Evolutionary conservation across 2,113 vertebrate species (phyloP).

Genomic region (Hepsetus odoe): DNA sequence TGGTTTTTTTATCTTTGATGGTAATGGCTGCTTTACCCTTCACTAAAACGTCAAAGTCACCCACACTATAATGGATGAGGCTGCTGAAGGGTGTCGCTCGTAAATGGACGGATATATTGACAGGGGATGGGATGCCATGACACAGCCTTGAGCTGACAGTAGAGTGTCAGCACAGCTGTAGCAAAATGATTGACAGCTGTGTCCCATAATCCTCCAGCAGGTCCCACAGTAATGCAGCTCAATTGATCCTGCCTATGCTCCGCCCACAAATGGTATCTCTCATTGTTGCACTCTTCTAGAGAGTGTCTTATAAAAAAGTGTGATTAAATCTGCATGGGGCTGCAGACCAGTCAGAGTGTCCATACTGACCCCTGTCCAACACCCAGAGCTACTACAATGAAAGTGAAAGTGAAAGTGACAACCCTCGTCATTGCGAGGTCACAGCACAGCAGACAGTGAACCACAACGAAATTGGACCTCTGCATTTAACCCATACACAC

Average conservation of each 20-base stretch:
- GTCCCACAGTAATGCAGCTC: background rate
- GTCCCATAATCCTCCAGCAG: slow-evolving; percentile 25
- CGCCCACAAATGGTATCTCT: background rate
- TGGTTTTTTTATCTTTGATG: slow-evolving; percentile 10
- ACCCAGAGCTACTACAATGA: no score
- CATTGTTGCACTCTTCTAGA: no score
- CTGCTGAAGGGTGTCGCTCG: slow-evolving; percentile 8
- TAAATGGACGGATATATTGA: slow-evolving; percentile 13
- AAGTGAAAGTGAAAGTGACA: no score
- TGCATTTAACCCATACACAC: no score
- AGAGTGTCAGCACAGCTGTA: background rate
- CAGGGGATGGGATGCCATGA: background rate
- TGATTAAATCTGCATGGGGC: no score
- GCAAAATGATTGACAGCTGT: slow-evolving; percentile 8
- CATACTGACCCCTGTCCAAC: no score
- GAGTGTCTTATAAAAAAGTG: no score
- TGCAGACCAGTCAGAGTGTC: no score
- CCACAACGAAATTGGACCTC: no score
- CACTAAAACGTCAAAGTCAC: slow-evolving; percentile 12
- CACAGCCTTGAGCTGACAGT: background rate
- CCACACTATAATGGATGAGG: background rate
- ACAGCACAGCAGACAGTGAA: no score
- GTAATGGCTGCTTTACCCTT: slow-evolving; percentile 31
- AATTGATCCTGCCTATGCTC: background rate
- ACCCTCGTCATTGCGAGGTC: no score